Conservation (phyloP, 2,888 invertebrate genomes). For the Pecten maximus region DNA sequence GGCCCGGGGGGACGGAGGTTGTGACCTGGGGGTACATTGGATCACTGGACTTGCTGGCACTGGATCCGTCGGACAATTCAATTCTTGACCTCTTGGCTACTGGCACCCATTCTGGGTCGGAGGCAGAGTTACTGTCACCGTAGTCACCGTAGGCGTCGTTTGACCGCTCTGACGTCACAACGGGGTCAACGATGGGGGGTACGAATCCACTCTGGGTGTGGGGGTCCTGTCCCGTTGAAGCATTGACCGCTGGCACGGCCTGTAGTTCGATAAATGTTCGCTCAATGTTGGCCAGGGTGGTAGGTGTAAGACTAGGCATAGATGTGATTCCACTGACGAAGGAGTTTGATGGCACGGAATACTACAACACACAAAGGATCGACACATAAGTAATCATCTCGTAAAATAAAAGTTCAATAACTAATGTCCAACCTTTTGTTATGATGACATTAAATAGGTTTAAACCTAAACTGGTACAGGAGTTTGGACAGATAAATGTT, state of each 20-base stretch:
- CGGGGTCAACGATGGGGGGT: constrained; percentile 86
- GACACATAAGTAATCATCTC: constrained; percentile 27
- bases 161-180: constrained; percentile 61
- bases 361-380: constrained; percentile 64
- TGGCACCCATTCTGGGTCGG: constrained; percentile 69
- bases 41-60: not conserved
- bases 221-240: constrained; percentile 64
- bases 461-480: too few relatives aligned
- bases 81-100: constrained; percentile 61
- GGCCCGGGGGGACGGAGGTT: constrained; percentile 31
- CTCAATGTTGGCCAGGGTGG: constrained; percentile 94
- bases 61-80: constrained; percentile 47
- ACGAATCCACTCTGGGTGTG: constrained; percentile 93
- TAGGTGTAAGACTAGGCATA: constrained; percentile 91
- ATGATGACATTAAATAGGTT: too few relatives aligned
- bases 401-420: too few relatives aligned
- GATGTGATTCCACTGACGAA: constrained; percentile 89
- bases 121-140: constrained; percentile 55
- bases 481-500: too few relatives aligned
- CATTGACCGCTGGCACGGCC: constrained; percentile 84
- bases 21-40: constrained; percentile 11
- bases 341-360: constrained; percentile 68
- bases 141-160: constrained; percentile 67
- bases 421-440: too few relatives aligned
- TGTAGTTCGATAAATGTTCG: constrained; percentile 94